phyloP scores from a whole-genome alignment of 2,797 vertebrate species.

The Thunnus albacares region DNA sequence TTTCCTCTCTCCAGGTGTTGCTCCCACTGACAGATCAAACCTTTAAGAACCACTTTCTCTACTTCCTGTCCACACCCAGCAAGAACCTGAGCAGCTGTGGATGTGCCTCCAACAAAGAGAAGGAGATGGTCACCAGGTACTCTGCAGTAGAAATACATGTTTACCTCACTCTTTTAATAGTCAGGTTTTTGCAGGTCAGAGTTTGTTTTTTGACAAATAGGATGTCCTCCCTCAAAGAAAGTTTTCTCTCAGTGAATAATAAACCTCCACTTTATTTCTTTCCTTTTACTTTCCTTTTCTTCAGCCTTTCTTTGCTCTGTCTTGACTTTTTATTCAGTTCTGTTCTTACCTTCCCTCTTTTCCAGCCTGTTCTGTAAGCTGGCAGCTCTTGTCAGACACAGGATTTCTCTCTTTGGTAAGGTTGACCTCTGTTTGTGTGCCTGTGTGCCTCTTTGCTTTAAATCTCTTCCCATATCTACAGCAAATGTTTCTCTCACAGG shows the following conservation, averaged over 20 bases:
- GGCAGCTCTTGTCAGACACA: constrained; percentile 98
- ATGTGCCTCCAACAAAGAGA: constrained; percentile 98
- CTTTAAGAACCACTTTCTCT: constrained; percentile 97
- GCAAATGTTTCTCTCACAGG: constrained; percentile 82
- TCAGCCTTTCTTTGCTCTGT: constrained; percentile 41
- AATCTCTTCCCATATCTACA: constrained; percentile 21
- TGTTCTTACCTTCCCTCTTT: constrained; percentile 67
- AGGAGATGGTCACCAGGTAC: constrained; percentile 99
- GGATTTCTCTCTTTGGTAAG: constrained; percentile 99
- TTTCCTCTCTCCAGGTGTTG: constrained; percentile 87
- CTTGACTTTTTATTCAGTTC: constrained; percentile 58
- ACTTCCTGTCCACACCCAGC: constrained; percentile 97
- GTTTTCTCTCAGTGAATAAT: not conserved
- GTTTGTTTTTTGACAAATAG: not conserved
- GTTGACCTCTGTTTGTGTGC: constrained; percentile 27
- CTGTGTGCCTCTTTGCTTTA: constrained; percentile 17
- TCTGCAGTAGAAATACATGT: not conserved
- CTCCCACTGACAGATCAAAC: constrained; percentile 96
- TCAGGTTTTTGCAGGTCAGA: not conserved
- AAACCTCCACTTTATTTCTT: constrained; percentile 42
- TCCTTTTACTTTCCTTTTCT: constrained; percentile 4
- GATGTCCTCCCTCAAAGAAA: not conserved
- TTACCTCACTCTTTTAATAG: not conserved
- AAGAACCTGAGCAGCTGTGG: constrained; percentile 95
- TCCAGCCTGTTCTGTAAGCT: constrained; percentile 98